Conservation (phyloP, 2,113 vertebrate species). For the Silurus glanis region DNA sequence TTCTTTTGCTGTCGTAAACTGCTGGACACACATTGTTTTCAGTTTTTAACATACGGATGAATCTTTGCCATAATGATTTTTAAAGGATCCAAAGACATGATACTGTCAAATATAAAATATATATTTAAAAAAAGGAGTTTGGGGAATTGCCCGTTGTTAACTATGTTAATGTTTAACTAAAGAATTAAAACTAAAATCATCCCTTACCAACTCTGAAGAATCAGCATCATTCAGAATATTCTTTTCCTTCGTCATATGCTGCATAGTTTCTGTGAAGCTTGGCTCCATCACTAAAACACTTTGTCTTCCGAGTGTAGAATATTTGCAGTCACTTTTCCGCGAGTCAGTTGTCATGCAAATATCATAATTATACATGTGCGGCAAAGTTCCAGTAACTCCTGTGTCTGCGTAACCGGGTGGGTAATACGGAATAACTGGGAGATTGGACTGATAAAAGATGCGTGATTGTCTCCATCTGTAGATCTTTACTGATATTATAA, state of each 20-base stretch:
- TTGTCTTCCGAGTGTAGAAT: slow-evolving; percentile 13
- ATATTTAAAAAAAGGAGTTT: background rate
- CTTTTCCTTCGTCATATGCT: background rate
- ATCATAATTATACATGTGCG: too few species aligned
- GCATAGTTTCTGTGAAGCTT: slow-evolving; percentile 34
- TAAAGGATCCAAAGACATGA: too few species aligned
- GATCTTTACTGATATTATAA: slow-evolving; percentile 53
- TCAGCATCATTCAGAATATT: background rate
- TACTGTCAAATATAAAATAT: too few species aligned
- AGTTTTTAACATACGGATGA: too few species aligned
- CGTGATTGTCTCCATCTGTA: too few species aligned
- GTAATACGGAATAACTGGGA: too few species aligned
- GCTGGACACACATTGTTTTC: too few species aligned
- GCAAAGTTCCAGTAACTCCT: too few species aligned
- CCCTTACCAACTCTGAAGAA: slow-evolving; percentile 29
- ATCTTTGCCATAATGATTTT: too few species aligned
- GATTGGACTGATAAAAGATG: too few species aligned
- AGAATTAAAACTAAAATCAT: background rate
- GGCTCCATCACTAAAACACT: slow-evolving; percentile 19
- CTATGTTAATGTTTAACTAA: background rate
- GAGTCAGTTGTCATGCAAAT: slow-evolving; percentile 60
- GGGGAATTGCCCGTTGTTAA: background rate
- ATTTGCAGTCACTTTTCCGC: slow-evolving; percentile 63
- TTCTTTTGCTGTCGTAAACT: too few species aligned
- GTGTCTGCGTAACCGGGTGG: too few species aligned